These are phyloP conservation scores for Pseudorhombus dupliciocellatus DNA, from an alignment of 2,113 vertebrate species.

Conservation along the genomic window DNA sequence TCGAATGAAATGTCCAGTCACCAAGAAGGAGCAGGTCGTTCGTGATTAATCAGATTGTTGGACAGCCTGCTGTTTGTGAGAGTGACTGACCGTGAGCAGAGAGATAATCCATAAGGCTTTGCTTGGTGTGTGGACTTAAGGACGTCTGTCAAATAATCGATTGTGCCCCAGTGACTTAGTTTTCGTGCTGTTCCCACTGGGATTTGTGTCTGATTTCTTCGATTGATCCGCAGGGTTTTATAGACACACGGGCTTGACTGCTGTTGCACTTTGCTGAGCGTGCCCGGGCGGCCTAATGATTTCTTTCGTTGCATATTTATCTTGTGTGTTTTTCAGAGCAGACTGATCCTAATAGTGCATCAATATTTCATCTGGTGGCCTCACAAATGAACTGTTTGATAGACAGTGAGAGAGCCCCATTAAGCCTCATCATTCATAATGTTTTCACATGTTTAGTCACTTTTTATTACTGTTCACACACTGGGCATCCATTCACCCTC, in stretches of 20 bases:
- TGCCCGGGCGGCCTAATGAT: conserved; percentile 60
- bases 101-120: conserved; percentile 66
- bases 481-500: too few species aligned
- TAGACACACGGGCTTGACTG: conserved; percentile 64
- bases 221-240: conserved; percentile 56
- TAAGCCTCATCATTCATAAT: conserved; percentile 26
- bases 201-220: conserved; percentile 62
- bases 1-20: too few species aligned
- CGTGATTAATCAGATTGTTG: too few species aligned
- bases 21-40: too few species aligned
- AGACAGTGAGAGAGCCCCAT: conserved; percentile 33
- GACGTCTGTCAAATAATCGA: conserved; percentile 75
- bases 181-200: conserved; percentile 41
- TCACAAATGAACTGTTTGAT: conserved; percentile 47
- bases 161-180: conserved; percentile 57
- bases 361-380: conserved; percentile 58
- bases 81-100: conserved; percentile 58
- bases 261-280: conserved; percentile 64
- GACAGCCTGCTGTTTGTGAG: conserved; percentile 50
- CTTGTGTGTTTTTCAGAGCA: conserved; percentile 55
- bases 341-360: conserved; percentile 57
- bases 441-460: conserved; percentile 9
- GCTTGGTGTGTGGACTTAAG: conserved; percentile 59
- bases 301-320: conserved; percentile 68
- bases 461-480: conserved; percentile 1